Percentiles rank a stretch among this genome's conserved stretches.
Evolutionary conservation across 1,140 invertebrate genomes (phyloP).

Genomic region (Aphidius ervi): DNA sequence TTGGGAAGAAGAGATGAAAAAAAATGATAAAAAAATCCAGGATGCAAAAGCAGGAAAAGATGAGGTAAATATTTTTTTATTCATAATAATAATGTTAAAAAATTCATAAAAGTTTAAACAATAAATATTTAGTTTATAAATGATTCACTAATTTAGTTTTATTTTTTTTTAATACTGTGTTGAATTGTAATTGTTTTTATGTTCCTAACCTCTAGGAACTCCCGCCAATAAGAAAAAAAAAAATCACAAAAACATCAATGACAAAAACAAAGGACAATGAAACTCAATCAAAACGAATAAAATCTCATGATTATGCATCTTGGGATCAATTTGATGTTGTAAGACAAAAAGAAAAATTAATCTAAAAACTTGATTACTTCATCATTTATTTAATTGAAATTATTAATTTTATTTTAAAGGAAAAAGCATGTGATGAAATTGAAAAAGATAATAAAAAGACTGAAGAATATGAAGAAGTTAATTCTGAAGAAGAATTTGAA

Average conservation of each 20-base stretch:
- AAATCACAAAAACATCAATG: conserved; percentile 21
- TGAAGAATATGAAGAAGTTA: conserved; percentile 54
- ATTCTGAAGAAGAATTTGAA: conserved; percentile 61
- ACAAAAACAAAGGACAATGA: conserved; percentile 25
- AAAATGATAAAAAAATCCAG: conserved; percentile 65
- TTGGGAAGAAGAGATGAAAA: conserved; percentile 83
- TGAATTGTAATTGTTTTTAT: too few species aligned
- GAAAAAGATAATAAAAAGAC: conserved; percentile 58
- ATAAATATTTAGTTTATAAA: conserved; percentile 13
- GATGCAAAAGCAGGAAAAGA: conserved; percentile 29
- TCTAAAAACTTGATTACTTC: conserved; percentile 4
- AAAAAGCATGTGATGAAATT: conserved; percentile 67
- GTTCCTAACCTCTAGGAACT: conserved; percentile 37
- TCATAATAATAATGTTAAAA: not conserved
- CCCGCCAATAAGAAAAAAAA: conserved; percentile 56
- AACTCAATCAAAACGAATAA: conserved; percentile 45
- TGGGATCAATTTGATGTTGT: conserved; percentile 83
- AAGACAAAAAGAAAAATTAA: conserved; percentile 33
- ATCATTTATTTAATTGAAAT: conserved; percentile 10
- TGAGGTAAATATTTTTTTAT: conserved; percentile 13
- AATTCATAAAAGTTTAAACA: conserved; percentile 1
- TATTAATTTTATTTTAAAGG: conserved; percentile 46
- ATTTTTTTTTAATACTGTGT: too few species aligned
- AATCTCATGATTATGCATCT: conserved; percentile 62
- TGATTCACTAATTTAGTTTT: too few species aligned